A percentile compares a stretch with the other conserved stretches of the same genome.
phyloP scores from a whole-genome alignment of 2,888 invertebrate species.

The Nomada lathburiana region DNA sequence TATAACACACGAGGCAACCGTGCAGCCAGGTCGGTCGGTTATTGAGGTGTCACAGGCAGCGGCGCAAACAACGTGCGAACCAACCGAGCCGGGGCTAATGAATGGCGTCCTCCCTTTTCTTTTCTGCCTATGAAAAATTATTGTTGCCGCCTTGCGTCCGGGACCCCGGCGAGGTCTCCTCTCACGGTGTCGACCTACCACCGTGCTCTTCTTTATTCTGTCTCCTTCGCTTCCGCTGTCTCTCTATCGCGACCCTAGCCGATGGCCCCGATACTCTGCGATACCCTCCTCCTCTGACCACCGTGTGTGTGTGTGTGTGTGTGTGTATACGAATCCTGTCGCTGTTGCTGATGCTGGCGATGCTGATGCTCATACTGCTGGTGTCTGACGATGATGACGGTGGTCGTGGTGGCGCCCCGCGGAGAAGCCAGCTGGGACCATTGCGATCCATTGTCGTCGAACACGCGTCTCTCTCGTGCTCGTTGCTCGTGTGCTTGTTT shows the following conservation, averaged over 20 bases:
- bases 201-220: conserved; percentile 54
- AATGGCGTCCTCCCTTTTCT: conserved; percentile 82
- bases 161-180: conserved; percentile 59
- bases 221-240: not conserved
- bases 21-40: conserved; percentile 68
- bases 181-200: conserved; percentile 75
- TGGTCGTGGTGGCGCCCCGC: conserved; percentile 69
- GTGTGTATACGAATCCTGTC: conserved; percentile 42
- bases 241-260: conserved; percentile 47
- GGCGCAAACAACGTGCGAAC: conserved; percentile 84
- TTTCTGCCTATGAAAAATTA: conserved; percentile 83
- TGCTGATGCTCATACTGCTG: conserved; percentile 53
- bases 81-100: conserved; percentile 83
- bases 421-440: conserved; percentile 73
- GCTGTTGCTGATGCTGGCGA: conserved; percentile 54
- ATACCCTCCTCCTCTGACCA: not conserved
- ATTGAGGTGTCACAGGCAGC: conserved; percentile 83
- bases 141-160: conserved; percentile 74
- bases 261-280: conserved; percentile 66
- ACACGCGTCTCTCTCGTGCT: conserved; percentile 54
- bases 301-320: not conserved
- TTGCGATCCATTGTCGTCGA: conserved; percentile 57
- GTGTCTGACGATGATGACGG: conserved; percentile 23
- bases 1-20: conserved; percentile 40
- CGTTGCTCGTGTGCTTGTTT: conserved; percentile 22